These are phyloP conservation scores for Mobula birostris DNA, from an alignment of 2,113 vertebrate species.

Conservation along the genomic window DNA sequence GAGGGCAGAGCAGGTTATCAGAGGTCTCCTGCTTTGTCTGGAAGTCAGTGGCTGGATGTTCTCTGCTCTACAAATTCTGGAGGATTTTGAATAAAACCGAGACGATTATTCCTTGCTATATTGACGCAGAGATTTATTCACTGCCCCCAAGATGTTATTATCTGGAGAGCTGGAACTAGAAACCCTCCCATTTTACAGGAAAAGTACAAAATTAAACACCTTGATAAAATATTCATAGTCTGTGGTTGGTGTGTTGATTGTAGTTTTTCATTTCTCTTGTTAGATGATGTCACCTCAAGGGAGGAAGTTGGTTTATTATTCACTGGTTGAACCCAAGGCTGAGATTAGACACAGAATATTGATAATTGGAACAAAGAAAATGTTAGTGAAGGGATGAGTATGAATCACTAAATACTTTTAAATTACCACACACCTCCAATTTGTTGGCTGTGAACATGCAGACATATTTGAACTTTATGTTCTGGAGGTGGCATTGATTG, in stretches of 20 bases:
- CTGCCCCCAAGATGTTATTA: background rate
- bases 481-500: too few relatives aligned
- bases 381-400: background rate
- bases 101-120: background rate
- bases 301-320: background rate
- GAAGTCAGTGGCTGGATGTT: background rate
- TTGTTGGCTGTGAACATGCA: background rate
- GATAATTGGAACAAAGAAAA: background rate
- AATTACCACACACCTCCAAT: background rate
- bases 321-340: background rate
- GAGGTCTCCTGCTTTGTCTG: background rate
- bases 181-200: background rate
- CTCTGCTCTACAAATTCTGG: too few relatives aligned
- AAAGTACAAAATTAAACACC: background rate
- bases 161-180: background rate
- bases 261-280: background rate
- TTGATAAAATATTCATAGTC: conserved; percentile 19
- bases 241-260: background rate
- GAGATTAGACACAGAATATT: background rate
- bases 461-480: background rate
- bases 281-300: background rate
- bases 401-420: background rate
- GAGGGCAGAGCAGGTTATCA: background rate
- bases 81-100: background rate
- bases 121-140: background rate